Evolutionary conservation across 2,113 vertebrate species (phyloP), one percentile per base, ranked within the genome.

Genomic region (Nipponia nippon): DNA sequence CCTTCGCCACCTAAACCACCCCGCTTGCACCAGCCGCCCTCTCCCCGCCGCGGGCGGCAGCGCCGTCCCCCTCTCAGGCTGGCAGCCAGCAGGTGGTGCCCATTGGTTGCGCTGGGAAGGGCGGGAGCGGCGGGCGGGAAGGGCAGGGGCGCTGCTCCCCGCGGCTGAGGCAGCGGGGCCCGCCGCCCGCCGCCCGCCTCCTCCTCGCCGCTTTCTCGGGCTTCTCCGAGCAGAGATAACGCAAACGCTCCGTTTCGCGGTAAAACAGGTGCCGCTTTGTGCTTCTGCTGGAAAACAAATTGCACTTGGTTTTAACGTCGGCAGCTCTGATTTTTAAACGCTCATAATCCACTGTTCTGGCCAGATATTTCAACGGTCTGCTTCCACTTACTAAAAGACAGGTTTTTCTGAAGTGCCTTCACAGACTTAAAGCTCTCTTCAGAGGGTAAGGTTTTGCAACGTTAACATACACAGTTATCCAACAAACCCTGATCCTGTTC

Each of bases 121-220:
- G 36, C 8, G 7, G 17, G n/a, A 16, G 32, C 3, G 1, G 46
- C 6, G 16, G 50, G 23, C 2, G 16, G 36, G 44, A 27, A 38
- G 14, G 40, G 46, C 8, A 22, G 34, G 32, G 38, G 42, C 9
- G 16, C 34, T 8, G 21, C 47, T 55, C 26, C 8, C 26, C 16
- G 6, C 27, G 10, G 3, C 53, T 53, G 55, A 50, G 52, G 52
- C 63, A 32, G 18, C 25, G 4, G 27, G 15, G 20, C 38, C 50
- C 1, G 3, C 8, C 0, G 36, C 20, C 26, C 38, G 38, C 38
- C 1, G 4, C 46, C 13, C 23, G 4, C 38, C 46, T 62, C 23
- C 30, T 77, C 34, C 42, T 26, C 72, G 17, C 6, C 9, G 11
- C 32, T 38, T 5, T 23, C 21, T 34, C 5, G 1, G 40, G 26